Conservation (phyloP, 1,140 invertebrate species). For the Meloidogyne chitwoodi region DNA sequence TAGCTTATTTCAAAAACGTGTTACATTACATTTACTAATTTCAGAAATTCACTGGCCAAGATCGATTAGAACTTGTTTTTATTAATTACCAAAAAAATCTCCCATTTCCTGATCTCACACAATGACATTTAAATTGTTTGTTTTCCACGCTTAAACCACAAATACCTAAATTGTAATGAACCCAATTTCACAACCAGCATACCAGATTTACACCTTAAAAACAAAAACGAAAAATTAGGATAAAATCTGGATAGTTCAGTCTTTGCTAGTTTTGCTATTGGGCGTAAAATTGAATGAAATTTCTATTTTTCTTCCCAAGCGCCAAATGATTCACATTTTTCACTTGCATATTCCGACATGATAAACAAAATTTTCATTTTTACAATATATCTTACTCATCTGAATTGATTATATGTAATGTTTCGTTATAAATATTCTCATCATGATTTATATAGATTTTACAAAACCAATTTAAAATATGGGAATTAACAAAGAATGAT, state of each 20-base stretch:
- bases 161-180: neutral
- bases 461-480: neutral
- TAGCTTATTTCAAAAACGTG: no score
- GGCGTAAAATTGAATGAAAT: no score
- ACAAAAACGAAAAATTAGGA: no score
- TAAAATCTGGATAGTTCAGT: no score
- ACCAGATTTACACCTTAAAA: no score
- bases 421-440: no score
- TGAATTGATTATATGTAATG: no score
- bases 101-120: neutral
- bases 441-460: neutral
- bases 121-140: neutral
- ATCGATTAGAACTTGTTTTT: neutral
- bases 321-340: neutral
- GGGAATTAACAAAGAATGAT: neutral
- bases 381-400: no score
- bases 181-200: neutral
- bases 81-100: neutral
- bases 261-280: no score
- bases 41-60: conserved; percentile 14
- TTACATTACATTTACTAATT: neutral
- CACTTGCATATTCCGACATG: neutral
- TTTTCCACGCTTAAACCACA: neutral
- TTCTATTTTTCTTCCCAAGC: no score
- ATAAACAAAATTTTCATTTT: no score